phyloP scores from a whole-genome alignment of 2,113 vertebrate species.

The Amia ocellicauda region DNA sequence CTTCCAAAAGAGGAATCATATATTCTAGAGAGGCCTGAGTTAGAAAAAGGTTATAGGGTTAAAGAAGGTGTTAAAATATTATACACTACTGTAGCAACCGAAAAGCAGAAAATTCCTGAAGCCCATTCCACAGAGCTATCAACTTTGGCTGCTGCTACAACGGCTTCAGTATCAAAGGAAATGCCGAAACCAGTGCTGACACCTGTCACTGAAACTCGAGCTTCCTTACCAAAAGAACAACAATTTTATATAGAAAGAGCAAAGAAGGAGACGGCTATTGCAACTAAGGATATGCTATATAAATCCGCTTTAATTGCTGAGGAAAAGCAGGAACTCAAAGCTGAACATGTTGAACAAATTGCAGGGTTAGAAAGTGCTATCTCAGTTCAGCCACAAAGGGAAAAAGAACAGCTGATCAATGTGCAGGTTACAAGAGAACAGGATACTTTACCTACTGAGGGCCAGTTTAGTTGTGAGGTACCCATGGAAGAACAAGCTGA shows the following conservation, averaged over 20 bases:
- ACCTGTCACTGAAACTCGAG: conserved; percentile 55
- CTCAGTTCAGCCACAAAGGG: conserved; percentile 41
- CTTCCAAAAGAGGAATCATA: conserved; percentile 62
- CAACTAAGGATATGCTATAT: conserved; percentile 45
- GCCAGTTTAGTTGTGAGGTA: conserved; percentile 45
- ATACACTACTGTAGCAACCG: conserved; percentile 59
- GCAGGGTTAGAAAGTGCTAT: conserved; percentile 33
- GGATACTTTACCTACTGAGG: conserved; percentile 54
- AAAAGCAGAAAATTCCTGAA: conserved; percentile 54
- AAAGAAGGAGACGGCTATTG: conserved; percentile 38
- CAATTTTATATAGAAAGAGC: conserved; percentile 41
- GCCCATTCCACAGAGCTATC: conserved; percentile 53
- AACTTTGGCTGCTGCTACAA: conserved; percentile 42
- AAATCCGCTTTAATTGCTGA: conserved; percentile 52
- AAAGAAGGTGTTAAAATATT: conserved; percentile 68
- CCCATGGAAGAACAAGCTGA: conserved; percentile 35
- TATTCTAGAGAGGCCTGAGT: conserved; percentile 43
- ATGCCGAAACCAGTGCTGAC: conserved; percentile 35
- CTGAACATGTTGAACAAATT: conserved; percentile 42
- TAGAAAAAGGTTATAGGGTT: conserved; percentile 57
- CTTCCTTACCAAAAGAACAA: conserved; percentile 56
- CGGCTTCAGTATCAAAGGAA: conserved; percentile 45
- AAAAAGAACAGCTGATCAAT: conserved; percentile 42
- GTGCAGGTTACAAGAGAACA: conserved; percentile 60
- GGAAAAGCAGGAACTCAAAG: conserved; percentile 55